Evolutionary conservation across 1,140 invertebrate genomes (phyloP), one percentile per base, ranked within the genome.

Genomic region (Drosophila saltans): DNA sequence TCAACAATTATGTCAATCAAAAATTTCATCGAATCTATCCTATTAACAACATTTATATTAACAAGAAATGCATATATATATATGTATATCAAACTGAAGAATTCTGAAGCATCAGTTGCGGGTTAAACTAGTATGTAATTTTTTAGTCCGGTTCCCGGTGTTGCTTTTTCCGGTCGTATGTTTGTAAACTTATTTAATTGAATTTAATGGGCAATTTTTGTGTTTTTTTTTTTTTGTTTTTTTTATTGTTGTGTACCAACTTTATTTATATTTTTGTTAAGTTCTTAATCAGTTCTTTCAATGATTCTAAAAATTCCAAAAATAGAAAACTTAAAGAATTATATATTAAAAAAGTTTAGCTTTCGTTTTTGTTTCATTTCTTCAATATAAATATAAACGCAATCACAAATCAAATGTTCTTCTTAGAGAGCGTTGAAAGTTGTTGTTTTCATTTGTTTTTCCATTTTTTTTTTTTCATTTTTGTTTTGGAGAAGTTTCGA

Each of bases 261-360:
- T 89, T 88, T 88, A 89, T 88, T 88, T 52, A 52, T 52, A 59
- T 59, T 59, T 59, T 59, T 90, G 77, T 88, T 88, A 86, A 82
- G 83, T 88, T 88, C 85, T 81, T 88, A 88, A 88, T 88, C 84
- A 88, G 84, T 88, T 88, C 84, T 88, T 88, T 88, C 85, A 89
- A 88, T 90, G 84, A 72, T 83, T 86, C 84, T 86, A 86, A 78
- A 86, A 86, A 78, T 89, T 88, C 77, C 80, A 85, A 90, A 78
- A 57, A 89, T 69, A 72, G 74, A 88, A 90, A 89, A 84, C 80
- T 83, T 89, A 81, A 71, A 73, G 72, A 83, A 89, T 71, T 88
- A 90, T 74, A 81, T 71, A 66, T 80, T 81, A 75, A 81, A 88
- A 89, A 65, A 59, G 36, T 59, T 59, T 88, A 52, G 45, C 82